Evolutionary conservation across 2,888 invertebrate species (phyloP).

Genomic region (Hyles lineata): DNA sequence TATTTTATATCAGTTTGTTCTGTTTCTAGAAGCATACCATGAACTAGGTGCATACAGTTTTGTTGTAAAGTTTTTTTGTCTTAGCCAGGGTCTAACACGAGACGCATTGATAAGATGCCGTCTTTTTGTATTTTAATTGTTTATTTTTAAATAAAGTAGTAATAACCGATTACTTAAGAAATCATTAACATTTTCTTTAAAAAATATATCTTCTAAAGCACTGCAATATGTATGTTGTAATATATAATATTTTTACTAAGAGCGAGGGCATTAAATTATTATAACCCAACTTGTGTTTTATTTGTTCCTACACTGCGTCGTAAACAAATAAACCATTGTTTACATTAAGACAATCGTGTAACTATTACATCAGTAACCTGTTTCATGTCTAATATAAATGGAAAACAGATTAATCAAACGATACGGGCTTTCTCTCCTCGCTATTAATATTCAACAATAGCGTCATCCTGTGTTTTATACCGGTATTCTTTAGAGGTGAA

Average conservation of each 20-base stretch:
- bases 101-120: background rate
- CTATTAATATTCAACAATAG: slow-evolving; percentile 78
- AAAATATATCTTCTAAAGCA: too few species aligned
- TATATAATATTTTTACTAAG: background rate
- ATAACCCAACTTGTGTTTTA: background rate
- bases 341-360: slow-evolving; percentile 67
- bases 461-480: slow-evolving; percentile 70
- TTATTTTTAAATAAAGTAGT: background rate
- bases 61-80: background rate
- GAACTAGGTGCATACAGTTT: background rate
- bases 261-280: background rate
- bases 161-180: too few species aligned
- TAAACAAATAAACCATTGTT: slow-evolving; percentile 50
- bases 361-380: slow-evolving; percentile 70
- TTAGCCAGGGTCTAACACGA: background rate
- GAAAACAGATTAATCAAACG: slow-evolving; percentile 79
- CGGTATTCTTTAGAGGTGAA: slow-evolving; percentile 69
- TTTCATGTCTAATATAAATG: slow-evolving; percentile 71
- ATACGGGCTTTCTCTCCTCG: slow-evolving; percentile 72
- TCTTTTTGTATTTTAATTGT: background rate
- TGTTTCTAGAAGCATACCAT: background rate
- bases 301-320: background rate
- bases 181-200: too few species aligned
- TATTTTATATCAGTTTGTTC: background rate
- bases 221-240: too few species aligned